These are phyloP conservation scores for Pardalotus punctatus DNA, from an alignment of 2,113 vertebrate genomes.

Conservation along the genomic window DNA sequence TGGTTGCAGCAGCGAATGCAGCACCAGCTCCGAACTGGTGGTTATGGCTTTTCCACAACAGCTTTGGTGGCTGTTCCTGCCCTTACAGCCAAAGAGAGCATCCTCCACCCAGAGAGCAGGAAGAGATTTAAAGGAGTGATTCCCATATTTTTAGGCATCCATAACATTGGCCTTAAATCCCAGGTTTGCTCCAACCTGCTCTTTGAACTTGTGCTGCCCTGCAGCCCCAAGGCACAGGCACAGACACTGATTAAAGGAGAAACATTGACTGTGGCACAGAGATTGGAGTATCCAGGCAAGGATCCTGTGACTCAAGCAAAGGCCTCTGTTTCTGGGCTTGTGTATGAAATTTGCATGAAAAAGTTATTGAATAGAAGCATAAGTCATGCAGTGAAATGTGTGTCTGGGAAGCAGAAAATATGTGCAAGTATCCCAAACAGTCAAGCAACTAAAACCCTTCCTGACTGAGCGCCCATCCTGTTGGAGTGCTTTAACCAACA, in stretches of 20 bases:
- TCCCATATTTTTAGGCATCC: background rate
- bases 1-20: background rate
- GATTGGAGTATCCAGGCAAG: background rate
- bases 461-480: background rate
- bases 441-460: background rate
- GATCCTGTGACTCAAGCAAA: background rate
- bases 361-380: background rate
- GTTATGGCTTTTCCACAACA: background rate
- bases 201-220: background rate
- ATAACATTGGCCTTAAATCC: background rate
- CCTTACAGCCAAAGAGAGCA: background rate
- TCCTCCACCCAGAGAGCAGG: background rate
- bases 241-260: background rate
- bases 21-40: background rate
- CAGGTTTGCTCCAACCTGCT: background rate
- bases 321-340: background rate
- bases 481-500: background rate
- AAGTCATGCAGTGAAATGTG: background rate
- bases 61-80: background rate
- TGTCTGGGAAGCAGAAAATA: background rate
- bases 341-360: background rate
- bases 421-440: background rate
- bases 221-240: background rate
- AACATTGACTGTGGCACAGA: rapidly evolving
- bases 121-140: background rate